Percentiles rank a stretch among this genome's conserved stretches.
Conservation (phyloP, 2,113 vertebrate genomes). For the Strix uralensis region DNA sequence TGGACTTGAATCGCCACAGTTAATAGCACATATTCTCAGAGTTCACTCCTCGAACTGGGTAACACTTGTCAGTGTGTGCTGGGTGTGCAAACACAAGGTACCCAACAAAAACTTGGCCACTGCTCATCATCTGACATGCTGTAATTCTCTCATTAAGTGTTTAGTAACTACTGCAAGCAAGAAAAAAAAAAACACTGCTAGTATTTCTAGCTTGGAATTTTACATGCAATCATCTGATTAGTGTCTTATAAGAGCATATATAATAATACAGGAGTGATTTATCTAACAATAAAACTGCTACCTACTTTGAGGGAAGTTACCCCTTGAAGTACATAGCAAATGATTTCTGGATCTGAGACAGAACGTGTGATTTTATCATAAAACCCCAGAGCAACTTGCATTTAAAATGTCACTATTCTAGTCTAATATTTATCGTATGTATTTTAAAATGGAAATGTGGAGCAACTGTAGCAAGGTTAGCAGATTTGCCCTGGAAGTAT, state of each 20-base stretch:
- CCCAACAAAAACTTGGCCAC: background rate
- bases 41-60: background rate
- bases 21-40: background rate
- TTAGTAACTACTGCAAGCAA: background rate
- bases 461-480: background rate
- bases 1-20: background rate
- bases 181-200: background rate
- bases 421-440: background rate
- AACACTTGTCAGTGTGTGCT: fast-evolving
- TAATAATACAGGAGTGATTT: background rate
- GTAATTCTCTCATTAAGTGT: background rate
- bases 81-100: background rate
- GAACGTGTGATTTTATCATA: background rate
- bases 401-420: background rate
- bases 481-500: background rate
- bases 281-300: background rate
- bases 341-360: background rate
- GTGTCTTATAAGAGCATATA: background rate
- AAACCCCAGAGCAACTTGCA: background rate
- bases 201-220: background rate
- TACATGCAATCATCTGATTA: background rate
- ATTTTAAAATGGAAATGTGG: background rate
- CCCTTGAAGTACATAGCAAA: background rate
- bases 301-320: background rate
- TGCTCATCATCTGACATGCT: background rate